phyloP scores from a whole-genome alignment of 2,113 vertebrate genomes.

The Lichenostomus cassidix region DNA sequence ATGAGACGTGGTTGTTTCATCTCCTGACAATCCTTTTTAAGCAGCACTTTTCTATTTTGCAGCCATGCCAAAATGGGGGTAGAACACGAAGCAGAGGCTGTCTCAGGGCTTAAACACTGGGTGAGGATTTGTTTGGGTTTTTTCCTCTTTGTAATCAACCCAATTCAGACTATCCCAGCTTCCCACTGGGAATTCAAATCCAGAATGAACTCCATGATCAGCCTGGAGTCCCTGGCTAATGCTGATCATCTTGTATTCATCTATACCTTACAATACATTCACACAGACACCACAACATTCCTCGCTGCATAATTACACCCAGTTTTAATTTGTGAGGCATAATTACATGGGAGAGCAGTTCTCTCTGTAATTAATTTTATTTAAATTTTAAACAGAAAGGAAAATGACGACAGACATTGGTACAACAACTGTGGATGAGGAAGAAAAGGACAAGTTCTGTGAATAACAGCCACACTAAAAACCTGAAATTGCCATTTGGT shows the following conservation, averaged over 20 bases:
- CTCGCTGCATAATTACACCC: neutral
- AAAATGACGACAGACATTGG: neutral
- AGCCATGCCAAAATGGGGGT: neutral
- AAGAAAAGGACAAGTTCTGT: rapidly evolving
- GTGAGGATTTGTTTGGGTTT: neutral
- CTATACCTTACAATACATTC: neutral
- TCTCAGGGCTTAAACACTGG: neutral
- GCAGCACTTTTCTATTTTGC: neutral
- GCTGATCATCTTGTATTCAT: neutral
- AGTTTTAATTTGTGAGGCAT: neutral
- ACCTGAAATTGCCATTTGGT: rapidly evolving
- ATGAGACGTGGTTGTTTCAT: rapidly evolving
- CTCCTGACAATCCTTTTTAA: neutral
- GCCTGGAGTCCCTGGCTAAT: neutral
- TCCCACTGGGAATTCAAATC: neutral
- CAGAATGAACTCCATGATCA: neutral
- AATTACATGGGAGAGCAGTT: neutral
- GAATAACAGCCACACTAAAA: neutral
- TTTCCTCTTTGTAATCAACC: neutral
- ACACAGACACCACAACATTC: neutral
- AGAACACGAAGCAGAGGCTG: neutral
- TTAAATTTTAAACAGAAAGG: neutral
- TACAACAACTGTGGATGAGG: neutral
- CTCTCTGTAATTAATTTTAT: neutral
- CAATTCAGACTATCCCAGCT: neutral